A percentile compares a stretch with the other conserved stretches of the same genome.
Evolutionary conservation across 2,888 invertebrate species (phyloP).

Genomic region (Hydraecia micacea): DNA sequence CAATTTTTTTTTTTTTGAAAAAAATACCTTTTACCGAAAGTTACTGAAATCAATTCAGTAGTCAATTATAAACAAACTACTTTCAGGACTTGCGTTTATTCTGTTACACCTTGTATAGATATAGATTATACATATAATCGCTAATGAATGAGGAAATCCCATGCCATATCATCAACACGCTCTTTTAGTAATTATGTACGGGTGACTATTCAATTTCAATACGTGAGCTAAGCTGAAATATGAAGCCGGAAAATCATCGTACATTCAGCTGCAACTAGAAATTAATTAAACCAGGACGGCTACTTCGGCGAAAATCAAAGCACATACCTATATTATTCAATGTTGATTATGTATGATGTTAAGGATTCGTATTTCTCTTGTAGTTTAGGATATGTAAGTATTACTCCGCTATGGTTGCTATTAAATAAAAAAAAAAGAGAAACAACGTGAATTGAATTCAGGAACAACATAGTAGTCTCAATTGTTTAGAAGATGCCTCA

Average conservation of each 20-base stretch:
- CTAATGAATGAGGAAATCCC: background rate
- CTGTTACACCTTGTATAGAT: too few relatives aligned
- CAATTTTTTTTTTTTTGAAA: too few relatives aligned
- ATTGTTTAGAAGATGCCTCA: conserved; percentile 22
- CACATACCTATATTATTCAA: background rate
- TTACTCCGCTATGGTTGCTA: background rate
- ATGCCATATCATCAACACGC: background rate
- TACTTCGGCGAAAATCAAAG: background rate
- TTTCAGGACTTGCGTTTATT: too few relatives aligned
- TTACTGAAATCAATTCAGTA: too few relatives aligned
- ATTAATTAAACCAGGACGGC: background rate
- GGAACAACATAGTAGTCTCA: background rate
- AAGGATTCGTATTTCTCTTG: background rate
- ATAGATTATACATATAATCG: background rate
- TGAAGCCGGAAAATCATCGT: background rate
- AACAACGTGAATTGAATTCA: background rate
- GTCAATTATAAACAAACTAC: too few relatives aligned
- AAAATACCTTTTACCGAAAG: too few relatives aligned
- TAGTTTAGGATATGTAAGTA: background rate
- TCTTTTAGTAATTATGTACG: background rate
- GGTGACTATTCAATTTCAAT: conserved; percentile 5
- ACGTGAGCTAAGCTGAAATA: background rate
- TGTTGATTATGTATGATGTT: background rate
- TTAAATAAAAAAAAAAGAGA: background rate
- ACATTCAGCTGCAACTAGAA: background rate